Conservation (phyloP, 1,140 invertebrate species). For the Pantala flavescens region DNA sequence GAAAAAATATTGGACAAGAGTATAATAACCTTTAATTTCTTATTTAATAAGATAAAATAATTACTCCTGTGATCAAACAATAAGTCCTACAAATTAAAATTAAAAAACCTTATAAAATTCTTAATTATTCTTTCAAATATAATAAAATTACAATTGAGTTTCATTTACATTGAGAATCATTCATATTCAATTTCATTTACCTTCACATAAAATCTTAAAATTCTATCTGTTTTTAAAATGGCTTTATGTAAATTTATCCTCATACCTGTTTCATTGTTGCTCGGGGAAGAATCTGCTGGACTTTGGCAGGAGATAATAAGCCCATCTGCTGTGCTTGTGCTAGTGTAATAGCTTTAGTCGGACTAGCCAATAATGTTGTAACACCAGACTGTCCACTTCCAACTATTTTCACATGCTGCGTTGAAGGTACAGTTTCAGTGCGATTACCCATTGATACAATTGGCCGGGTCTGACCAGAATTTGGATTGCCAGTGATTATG, state of each 20-base stretch:
- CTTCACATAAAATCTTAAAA: too few relatives aligned
- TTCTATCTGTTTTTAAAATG: background rate
- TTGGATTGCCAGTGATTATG: slow-evolving; percentile 42
- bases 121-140: too few relatives aligned
- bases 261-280: slow-evolving; percentile 35
- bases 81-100: too few relatives aligned
- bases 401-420: slow-evolving; percentile 26
- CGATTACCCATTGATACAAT: background rate
- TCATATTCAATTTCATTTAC: too few relatives aligned
- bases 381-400: slow-evolving; percentile 17
- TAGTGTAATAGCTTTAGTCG: slow-evolving; percentile 56
- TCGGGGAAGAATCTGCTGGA: slow-evolving; percentile 41
- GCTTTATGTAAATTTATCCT: background rate
- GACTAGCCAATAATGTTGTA: slow-evolving; percentile 29
- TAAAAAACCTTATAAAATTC: too few relatives aligned
- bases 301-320: slow-evolving; percentile 41
- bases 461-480: slow-evolving; percentile 13
- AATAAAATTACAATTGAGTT: too few relatives aligned
- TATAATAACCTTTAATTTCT: too few relatives aligned
- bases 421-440: slow-evolving; percentile 8
- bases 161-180: too few relatives aligned
- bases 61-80: too few relatives aligned
- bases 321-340: slow-evolving; percentile 58
- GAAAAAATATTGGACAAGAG: too few relatives aligned
- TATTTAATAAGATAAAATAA: too few relatives aligned